A percentile compares a stretch with the other conserved stretches of the same genome.
These are phyloP conservation scores for Microtus pennsylvanicus DNA, from an alignment of 2,113 vertebrate genomes.

Conservation along the genomic window DNA sequence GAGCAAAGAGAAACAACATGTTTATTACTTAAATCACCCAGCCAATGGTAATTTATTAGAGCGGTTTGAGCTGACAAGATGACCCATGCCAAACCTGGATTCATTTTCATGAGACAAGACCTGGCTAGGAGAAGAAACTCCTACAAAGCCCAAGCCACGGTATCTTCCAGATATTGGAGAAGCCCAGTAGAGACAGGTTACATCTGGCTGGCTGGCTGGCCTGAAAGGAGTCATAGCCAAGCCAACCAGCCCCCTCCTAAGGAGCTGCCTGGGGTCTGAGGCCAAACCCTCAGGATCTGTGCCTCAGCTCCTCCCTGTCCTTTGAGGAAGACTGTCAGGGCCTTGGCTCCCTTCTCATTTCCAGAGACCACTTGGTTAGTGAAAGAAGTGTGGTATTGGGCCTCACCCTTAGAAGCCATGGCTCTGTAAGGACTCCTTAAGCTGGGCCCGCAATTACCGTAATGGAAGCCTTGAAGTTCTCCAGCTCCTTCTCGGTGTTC, in stretches of 20 bases:
- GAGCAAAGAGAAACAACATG: neutral
- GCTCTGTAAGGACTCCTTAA: neutral
- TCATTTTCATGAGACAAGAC: neutral
- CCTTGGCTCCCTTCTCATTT: conserved; percentile 12
- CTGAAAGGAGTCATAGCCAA: neutral
- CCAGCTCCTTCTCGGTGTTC: conserved; percentile 96
- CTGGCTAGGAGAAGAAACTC: neutral
- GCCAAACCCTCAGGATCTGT: neutral
- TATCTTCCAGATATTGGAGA: neutral
- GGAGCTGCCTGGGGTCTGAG: neutral
- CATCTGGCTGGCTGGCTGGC: neutral
- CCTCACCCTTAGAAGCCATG: neutral
- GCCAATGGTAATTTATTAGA: neutral
- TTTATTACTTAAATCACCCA: neutral
- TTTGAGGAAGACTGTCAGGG: conserved; percentile 9
- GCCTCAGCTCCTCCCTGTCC: neutral
- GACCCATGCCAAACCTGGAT: neutral
- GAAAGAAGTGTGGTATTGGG: neutral
- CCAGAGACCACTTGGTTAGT: neutral
- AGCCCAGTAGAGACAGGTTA: neutral
- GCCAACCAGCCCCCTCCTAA: neutral
- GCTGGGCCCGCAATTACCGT: conserved; percentile 87
- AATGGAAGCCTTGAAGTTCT: conserved; percentile 94
- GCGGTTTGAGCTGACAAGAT: neutral
- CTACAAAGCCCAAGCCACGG: neutral